phyloP scores from a whole-genome alignment of 2,797 vertebrate genomes.

The Danio aesculapii region DNA sequence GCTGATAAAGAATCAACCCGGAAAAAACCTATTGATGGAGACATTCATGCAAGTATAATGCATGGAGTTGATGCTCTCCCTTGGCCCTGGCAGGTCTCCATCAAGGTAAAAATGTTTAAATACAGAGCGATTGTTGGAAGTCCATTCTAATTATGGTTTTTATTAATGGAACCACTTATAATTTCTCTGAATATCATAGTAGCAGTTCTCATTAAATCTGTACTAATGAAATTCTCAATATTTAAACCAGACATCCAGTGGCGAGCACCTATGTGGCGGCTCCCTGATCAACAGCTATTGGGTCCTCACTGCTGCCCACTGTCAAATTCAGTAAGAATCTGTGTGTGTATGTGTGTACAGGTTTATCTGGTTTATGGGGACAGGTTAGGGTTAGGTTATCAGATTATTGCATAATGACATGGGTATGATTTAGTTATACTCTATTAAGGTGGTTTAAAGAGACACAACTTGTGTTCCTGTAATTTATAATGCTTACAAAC shows the following conservation, averaged over 20 bases:
- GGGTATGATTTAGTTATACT: no score
- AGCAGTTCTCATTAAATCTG: background rate
- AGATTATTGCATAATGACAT: no score
- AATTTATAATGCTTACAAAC: no score
- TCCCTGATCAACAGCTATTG: slow-evolving; percentile 85
- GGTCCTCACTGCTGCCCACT: slow-evolving; percentile 89
- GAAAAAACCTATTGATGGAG: background rate
- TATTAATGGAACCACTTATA: background rate
- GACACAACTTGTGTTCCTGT: no score
- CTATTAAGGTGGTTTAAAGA: no score
- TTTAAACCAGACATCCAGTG: slow-evolving; percentile 69
- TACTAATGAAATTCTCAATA: background rate
- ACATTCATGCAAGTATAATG: slow-evolving; percentile 68
- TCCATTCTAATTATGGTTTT: background rate
- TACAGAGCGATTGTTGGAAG: background rate
- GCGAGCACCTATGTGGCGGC: slow-evolving; percentile 87
- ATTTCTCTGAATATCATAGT: background rate
- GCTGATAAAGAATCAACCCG: slow-evolving; percentile 72
- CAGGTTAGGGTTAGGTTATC: no score
- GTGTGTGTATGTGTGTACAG: background rate
- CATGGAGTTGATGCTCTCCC: slow-evolving; percentile 83
- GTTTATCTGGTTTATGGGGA: no score
- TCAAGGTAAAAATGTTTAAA: slow-evolving; percentile 77
- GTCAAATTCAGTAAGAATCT: slow-evolving; percentile 79
- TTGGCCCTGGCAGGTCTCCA: slow-evolving; percentile 92